Conservation (phyloP, 1,140 invertebrate genomes). For the Drosophila santomea region DNA sequence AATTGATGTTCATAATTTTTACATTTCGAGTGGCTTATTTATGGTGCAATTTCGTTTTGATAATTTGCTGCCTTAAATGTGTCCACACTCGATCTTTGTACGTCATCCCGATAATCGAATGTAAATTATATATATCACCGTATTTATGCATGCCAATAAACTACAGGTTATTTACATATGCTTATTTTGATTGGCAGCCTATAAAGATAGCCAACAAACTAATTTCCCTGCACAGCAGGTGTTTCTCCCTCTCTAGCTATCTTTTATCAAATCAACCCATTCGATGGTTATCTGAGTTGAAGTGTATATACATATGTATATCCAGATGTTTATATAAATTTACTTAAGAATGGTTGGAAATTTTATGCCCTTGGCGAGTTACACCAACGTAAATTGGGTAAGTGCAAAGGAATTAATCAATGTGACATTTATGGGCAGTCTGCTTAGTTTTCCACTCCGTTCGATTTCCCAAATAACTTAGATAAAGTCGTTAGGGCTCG, state of each 20-base stretch:
- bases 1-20: conserved; percentile 63
- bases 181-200: conserved; percentile 36
- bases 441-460: conserved; percentile 3
- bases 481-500: conserved; percentile 58
- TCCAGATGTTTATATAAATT: conserved; percentile 26
- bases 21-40: conserved; percentile 62
- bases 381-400: conserved; percentile 25
- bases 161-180: conserved; percentile 53
- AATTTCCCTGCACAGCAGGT: conserved; percentile 48
- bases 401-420: conserved; percentile 53
- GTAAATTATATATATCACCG: conserved; percentile 54
- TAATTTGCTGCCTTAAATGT: conserved; percentile 69
- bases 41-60: conserved; percentile 68
- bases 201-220: conserved; percentile 46
- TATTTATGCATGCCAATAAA: conserved; percentile 52
- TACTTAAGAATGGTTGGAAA: not conserved
- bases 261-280: conserved; percentile 17
- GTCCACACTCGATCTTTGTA: conserved; percentile 56
- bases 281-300: conserved; percentile 2
- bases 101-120: conserved; percentile 63
- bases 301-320: not conserved
- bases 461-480: conserved; percentile 60
- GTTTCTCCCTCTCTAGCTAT: not conserved
- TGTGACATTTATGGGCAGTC: conserved; percentile 31
- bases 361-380: conserved; percentile 3